Base-by-base conservation (phyloP, 2,888 invertebrate species). In the Ochropleura leucogaster region DNA sequence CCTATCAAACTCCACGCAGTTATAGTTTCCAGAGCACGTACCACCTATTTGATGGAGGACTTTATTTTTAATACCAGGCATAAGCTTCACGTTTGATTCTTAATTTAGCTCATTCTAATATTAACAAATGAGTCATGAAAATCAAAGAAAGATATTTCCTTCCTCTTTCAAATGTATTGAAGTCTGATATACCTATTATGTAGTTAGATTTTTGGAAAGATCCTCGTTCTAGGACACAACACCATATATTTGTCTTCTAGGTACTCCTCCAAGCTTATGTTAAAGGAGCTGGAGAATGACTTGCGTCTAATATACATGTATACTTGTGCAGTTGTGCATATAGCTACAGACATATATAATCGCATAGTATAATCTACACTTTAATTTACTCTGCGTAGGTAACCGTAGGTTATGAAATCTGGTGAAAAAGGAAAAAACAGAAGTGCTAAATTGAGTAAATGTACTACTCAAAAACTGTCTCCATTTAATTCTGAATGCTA, bases 121-220 rank as follows among this genome's bases (percentile, higher is more conserved):
- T 30, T 51, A 46, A 57, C 20, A 74, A 67, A 68, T 76, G 78
- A 68, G 18, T 82, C 82, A 82, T 47, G 42, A 46, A 68, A 66
- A 47, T 12, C n/a, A 44, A 49, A 63, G 55, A 67, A 77, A 79
- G 47, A 47, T 51, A 0, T 40, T 53, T 70, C 59, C 30, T 65
- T 77, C 67, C 70, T 60, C 59, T 74, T 64, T 1, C 42, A 77
- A 30, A 40, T 2, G 5, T 30, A n/a, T 10, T 42, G 16, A 46
- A 20, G n/a, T 10, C 18, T 46, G 7, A 44, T 40, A 8, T 40
- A 8, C 30, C 30, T 42, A 12, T 14, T 44, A 18, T 12, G 10
- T 14, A n/a, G 16, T 49, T n/a, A 44, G 18, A 5, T 1, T 42
- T 18, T 9, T 1, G 47, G 7, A 42, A 67, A 57, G 40, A 59